Base-by-base conservation (phyloP, 2,888 invertebrate species). In the Ephialtes manifestator region DNA sequence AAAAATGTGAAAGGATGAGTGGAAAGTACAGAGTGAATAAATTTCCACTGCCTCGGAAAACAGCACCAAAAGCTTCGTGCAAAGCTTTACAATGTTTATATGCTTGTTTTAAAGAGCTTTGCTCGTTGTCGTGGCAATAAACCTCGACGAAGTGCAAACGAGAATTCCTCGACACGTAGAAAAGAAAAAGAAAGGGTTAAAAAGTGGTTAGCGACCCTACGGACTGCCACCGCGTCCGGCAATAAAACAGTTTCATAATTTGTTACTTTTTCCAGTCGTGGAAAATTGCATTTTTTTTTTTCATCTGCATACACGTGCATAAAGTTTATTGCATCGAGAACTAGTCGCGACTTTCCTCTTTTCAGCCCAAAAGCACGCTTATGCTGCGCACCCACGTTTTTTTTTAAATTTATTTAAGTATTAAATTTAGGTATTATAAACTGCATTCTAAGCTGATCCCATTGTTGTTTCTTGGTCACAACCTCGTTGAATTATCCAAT, bases 401-500 rank as follows among this genome's bases (percentile, higher is more conserved):
- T 31, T n/a, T n/a, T n/a, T n/a, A n/a, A n/a, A 58, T 39, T 71
- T 43, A 24, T 70, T 74, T 75, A 80, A 82, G 83, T 87, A 87
- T 87, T 87, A 87, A 87, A 87, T 88, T 90, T 92, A 90, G 71
- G 65, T 91, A 88, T 90, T 90, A 90, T 90, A 92, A 92, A 92
- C 90, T 92, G 92, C 91, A 92, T 90, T 92, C 90, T 92, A 92
- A 92, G 91, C 92, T 93, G 93, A 92, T 93, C 93, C 93, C 93
- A 92, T 92, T 87, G 87, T 87, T 88, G 89, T 92, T 93, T 90
- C 87, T 92, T 93, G 93, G 92, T 93, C 93, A 93, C 93, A 93
- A 93, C 92, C 93, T 90, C 91, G 89, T 92, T 91, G 89, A 87
- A 88, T 88, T 79, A 81, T 78, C 35, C 81, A 81, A 81, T 78